Base-by-base conservation (phyloP, 2,888 invertebrate species). In the Ethmia dodecea region DNA sequence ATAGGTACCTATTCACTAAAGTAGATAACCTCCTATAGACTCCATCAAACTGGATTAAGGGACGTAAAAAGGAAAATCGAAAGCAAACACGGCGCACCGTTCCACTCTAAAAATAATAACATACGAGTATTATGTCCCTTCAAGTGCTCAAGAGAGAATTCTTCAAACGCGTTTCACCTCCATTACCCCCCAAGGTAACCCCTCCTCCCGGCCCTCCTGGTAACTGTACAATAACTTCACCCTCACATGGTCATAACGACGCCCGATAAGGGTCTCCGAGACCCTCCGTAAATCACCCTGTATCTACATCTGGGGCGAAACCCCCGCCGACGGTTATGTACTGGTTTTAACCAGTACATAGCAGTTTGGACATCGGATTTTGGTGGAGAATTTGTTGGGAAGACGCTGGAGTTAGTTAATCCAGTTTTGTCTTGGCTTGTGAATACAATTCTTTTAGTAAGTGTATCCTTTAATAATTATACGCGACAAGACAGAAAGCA, bases 231-330 rank as follows among this genome's bases (percentile, higher is more conserved):
- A 75, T 77, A 76, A 72, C 76, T 71, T 67, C 78, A 68, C 81
- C 81, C 84, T 86, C 84, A 86, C 84, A 86, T 86, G 86, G 86
- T 86, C 86, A 86, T 84, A 84, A 84, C 84, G 81, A 77, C 76
- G 60, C 71, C 64, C 71, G 84, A 84, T 84, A 86, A 86, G 86
- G 86, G 83, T 77, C 80, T 69, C 68, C 52, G 60, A 74, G 81
- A 73, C 79, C 79, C 81, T 73, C 78, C 50, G 71, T 83, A 80
- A 84, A 80, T 81, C 84, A 81, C 79, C 79, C 78, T 61, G 72
- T 78, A 77, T 79, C 81, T 79, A 54, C 56, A 52, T 43, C 47
- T 50, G 69, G 78, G 77, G 80, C 67, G 74, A 64, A 70, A 63
- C 77, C 73, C 75, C 70, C 73, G 60, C 26, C 47, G 45, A 56